phyloP scores from a whole-genome alignment of 35 echinoderm and acorn worm species.

The Apostichopus californicus region DNA sequence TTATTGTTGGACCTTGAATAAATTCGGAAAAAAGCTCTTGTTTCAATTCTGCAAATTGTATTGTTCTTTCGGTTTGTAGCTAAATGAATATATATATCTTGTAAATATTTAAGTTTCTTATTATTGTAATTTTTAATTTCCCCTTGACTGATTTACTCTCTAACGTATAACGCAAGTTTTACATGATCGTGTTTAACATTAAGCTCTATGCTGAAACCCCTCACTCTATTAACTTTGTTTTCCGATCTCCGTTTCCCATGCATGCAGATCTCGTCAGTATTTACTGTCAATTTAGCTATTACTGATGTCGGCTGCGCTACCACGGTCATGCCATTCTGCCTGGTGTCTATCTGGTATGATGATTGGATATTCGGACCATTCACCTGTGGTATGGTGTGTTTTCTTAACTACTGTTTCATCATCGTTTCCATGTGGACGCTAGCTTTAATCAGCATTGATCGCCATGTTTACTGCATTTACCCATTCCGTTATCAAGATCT shows the following conservation, averaged over 20 bases:
- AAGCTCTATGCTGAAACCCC: no score
- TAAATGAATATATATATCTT: no score
- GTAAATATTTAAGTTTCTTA: no score
- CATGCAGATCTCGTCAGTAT: conserved; percentile 65
- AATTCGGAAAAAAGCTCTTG: no score
- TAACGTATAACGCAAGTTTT: no score
- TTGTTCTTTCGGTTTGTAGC: no score
- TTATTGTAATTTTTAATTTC: no score
- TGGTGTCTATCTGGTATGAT: conserved; percentile 69
- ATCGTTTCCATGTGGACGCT: conserved; percentile 91
- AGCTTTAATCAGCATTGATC: conserved; percentile 77
- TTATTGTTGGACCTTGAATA: no score
- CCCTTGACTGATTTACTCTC: no score
- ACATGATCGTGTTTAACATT: no score
- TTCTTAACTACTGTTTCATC: conserved; percentile 96
- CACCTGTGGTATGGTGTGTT: conserved; percentile 71
- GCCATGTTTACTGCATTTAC: conserved; percentile 77
- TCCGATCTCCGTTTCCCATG: background rate
- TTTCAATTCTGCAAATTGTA: no score
- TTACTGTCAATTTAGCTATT: conserved; percentile 77
- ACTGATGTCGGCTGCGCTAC: conserved; percentile 80
- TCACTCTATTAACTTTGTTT: no score
- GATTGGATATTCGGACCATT: conserved; percentile 70
- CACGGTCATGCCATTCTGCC: conserved; percentile 79
- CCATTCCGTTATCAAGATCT: conserved; percentile 69